Evolutionary conservation across 1,140 invertebrate genomes (phyloP).

Genomic region (Parasteatoda tepidariorum): DNA sequence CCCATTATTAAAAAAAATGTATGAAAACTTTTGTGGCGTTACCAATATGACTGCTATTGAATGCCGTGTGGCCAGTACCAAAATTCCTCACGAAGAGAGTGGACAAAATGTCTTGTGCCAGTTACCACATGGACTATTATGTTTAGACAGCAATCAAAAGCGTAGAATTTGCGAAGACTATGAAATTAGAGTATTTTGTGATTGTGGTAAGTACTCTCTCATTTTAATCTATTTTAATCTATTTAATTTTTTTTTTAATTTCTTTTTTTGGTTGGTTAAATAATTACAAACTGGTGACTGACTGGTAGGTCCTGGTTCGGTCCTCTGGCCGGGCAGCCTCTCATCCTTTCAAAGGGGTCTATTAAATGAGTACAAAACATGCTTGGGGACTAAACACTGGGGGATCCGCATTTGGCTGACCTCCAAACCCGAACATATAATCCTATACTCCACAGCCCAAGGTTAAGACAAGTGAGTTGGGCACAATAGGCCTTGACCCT

Average conservation of each 20-base stretch:
- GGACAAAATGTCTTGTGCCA: slow-evolving; percentile 70
- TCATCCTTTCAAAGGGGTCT: too few relatives aligned
- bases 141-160: slow-evolving; percentile 66
- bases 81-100: slow-evolving; percentile 75
- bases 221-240: background rate
- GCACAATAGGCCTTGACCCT: too few relatives aligned
- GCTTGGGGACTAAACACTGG: too few relatives aligned
- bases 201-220: slow-evolving; percentile 32
- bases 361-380: too few relatives aligned
- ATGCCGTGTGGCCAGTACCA: slow-evolving; percentile 77
- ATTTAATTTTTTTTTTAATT: background rate
- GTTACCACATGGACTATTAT: slow-evolving; percentile 67
- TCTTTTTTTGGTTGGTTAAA: too few relatives aligned
- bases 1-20: slow-evolving; percentile 55
- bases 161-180: slow-evolving; percentile 37
- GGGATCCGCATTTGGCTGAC: too few relatives aligned
- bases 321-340: too few relatives aligned
- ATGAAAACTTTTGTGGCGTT: slow-evolving; percentile 70
- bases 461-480: too few relatives aligned
- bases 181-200: slow-evolving; percentile 52
- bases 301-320: too few relatives aligned
- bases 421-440: too few relatives aligned
- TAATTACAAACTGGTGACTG: too few relatives aligned
- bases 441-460: too few relatives aligned
- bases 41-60: slow-evolving; percentile 78